Conservation (phyloP, 2,888 invertebrate species). For the Metacarcinus magister region DNA sequence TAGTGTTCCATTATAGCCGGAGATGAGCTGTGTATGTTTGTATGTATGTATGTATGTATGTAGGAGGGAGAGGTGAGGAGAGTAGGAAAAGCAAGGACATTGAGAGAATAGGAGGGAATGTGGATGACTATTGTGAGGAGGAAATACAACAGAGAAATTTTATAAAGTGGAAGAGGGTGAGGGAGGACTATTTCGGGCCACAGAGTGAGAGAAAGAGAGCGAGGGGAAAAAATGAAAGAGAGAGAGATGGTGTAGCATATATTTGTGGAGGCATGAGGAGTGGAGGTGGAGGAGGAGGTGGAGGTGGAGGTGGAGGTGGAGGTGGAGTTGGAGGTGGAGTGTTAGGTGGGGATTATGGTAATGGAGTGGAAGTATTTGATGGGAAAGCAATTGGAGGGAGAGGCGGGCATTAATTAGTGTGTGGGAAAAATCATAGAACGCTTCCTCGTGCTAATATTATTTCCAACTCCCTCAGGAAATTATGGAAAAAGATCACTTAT, state of each 20-base stretch:
- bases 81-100: not conserved
- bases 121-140: not conserved
- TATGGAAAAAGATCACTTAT: not conserved
- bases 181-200: too few species aligned
- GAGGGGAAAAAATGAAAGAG: not conserved
- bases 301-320: not conserved
- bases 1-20: not conserved
- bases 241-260: not conserved
- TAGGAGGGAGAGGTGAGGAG: not conserved
- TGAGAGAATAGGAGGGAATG: not conserved
- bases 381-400: slow-evolving; percentile 14
- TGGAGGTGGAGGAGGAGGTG: too few species aligned
- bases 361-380: slow-evolving; percentile 14
- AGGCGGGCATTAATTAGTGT: slow-evolving; percentile 13
- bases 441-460: not conserved
- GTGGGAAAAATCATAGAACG: slow-evolving; percentile 14
- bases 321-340: not conserved
- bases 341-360: not conserved
- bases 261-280: too few species aligned
- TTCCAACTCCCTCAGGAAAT: not conserved
- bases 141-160: not conserved
- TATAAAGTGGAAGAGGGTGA: too few species aligned
- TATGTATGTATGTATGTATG: not conserved
- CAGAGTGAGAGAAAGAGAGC: too few species aligned
- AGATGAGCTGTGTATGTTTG: not conserved